phyloP scores from a whole-genome alignment of 2,888 invertebrate genomes.

The Schrankia costaestrigalis region DNA sequence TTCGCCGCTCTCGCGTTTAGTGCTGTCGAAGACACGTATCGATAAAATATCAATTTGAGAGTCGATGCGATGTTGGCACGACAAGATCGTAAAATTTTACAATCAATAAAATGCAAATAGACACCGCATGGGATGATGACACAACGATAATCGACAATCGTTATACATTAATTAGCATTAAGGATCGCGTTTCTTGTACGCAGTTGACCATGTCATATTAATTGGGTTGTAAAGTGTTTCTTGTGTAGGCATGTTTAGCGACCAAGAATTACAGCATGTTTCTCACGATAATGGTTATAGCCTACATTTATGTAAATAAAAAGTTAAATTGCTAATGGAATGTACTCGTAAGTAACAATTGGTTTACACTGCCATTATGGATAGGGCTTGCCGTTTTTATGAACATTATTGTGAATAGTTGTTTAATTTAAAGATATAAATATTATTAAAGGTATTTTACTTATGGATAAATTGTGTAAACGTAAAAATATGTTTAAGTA shows the following conservation, averaged over 20 bases:
- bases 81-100: conserved; percentile 63
- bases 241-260: conserved; percentile 11
- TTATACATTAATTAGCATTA: conserved; percentile 45
- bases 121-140: conserved; percentile 49
- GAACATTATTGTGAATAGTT: too few species aligned
- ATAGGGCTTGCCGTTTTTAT: too few species aligned
- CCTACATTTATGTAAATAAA: too few species aligned
- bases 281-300: too few species aligned
- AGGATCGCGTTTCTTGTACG: conserved; percentile 23
- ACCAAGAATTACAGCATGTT: too few species aligned
- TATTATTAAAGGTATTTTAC: too few species aligned
- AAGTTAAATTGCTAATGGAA: too few species aligned
- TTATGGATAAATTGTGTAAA: too few species aligned
- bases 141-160: conserved; percentile 48
- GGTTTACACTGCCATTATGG: too few species aligned
- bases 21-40: conserved; percentile 29
- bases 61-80: conserved; percentile 51
- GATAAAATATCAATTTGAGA: conserved; percentile 63
- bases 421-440: too few species aligned
- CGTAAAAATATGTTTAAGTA: too few species aligned
- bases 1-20: conserved; percentile 33
- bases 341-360: not conserved
- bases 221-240: conserved; percentile 20
- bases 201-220: conserved; percentile 15
- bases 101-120: conserved; percentile 64